These are phyloP conservation scores for Diachrysia chrysitis DNA, from an alignment of 2,888 invertebrate species.

Conservation along the genomic window DNA sequence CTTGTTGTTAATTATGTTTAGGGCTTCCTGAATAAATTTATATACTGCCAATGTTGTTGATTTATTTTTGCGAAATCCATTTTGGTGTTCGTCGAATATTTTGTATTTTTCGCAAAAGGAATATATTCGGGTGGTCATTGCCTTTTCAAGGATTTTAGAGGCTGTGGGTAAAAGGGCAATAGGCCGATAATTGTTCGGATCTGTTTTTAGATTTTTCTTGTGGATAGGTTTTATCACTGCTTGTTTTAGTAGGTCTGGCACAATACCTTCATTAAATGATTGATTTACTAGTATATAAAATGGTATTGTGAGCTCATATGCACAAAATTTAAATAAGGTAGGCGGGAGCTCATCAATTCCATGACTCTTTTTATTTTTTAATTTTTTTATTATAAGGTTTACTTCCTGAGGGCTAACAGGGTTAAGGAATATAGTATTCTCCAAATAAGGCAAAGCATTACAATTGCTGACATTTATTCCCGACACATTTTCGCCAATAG, in stretches of 20 bases:
- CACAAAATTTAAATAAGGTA: background rate
- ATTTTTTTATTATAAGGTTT: background rate
- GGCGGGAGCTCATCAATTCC: conserved; percentile 1
- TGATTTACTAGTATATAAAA: too few relatives aligned
- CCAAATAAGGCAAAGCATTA: background rate
- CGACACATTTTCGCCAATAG: background rate
- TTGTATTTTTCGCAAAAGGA: too few relatives aligned
- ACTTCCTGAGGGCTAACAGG: background rate
- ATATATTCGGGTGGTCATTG: too few relatives aligned
- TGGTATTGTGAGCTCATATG: background rate
- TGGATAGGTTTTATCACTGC: conserved; percentile 1
- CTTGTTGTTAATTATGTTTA: too few relatives aligned
- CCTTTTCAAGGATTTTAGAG: background rate
- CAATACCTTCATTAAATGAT: too few relatives aligned
- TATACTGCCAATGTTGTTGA: too few relatives aligned
- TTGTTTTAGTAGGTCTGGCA: background rate
- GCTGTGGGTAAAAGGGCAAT: background rate
- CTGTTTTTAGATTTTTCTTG: too few relatives aligned
- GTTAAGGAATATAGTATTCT: background rate
- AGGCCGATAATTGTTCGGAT: background rate
- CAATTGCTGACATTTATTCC: background rate
- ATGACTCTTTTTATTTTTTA: background rate
- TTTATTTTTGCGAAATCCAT: too few relatives aligned
- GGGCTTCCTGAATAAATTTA: too few relatives aligned
- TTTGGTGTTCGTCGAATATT: too few relatives aligned